Evolutionary conservation across 2,113 vertebrate species (phyloP).

Genomic region (Cepphus grylle): DNA sequence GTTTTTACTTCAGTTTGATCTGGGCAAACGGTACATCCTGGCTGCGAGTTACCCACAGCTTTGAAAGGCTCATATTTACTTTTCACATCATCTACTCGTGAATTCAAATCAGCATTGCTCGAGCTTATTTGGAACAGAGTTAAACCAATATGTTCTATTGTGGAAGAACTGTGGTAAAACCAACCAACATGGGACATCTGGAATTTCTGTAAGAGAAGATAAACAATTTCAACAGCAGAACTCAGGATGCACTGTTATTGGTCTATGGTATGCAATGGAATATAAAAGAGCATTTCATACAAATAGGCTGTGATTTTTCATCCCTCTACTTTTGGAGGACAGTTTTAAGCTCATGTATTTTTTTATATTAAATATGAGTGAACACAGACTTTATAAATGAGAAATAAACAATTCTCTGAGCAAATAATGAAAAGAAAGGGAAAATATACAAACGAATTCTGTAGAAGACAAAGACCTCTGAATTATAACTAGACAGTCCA

Average conservation of each 20-base stretch:
- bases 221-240: background rate
- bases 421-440: background rate
- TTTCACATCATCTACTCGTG: background rate
- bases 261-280: background rate
- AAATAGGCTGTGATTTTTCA: background rate
- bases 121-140: conserved; percentile 73
- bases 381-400: background rate
- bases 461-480: background rate
- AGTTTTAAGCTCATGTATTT: background rate
- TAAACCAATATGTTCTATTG: conserved; percentile 72
- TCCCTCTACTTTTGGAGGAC: background rate
- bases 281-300: background rate
- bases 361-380: background rate
- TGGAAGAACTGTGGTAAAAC: conserved; percentile 47
- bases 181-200: conserved; percentile 49
- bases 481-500: background rate
- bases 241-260: background rate
- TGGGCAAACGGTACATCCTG: background rate
- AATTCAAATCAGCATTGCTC: background rate
- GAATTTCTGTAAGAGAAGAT: conserved; percentile 78
- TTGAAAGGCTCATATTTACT: background rate
- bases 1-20: background rate
- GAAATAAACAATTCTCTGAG: background rate
- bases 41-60: background rate
- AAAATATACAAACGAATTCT: background rate